Percentiles rank a stretch among this genome's conserved stretches.
These are phyloP conservation scores for Artemia sinica DNA, from an alignment of 2,888 invertebrate genomes.

Conservation along the genomic window DNA sequence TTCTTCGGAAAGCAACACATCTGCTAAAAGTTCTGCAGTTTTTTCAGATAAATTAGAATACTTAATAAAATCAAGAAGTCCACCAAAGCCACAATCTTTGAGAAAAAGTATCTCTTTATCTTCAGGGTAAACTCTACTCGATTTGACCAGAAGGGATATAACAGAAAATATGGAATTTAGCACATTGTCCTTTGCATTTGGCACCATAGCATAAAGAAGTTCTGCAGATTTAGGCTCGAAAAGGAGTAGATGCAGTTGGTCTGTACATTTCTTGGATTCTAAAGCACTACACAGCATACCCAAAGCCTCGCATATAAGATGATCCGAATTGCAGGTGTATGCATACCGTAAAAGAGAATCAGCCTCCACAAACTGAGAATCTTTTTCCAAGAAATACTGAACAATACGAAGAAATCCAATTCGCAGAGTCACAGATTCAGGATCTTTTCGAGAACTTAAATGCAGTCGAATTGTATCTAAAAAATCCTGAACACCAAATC, in stretches of 20 bases:
- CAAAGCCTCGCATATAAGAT: not conserved
- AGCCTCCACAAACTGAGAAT: not conserved
- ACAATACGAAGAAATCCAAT: not conserved
- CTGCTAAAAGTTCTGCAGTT: not conserved
- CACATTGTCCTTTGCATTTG: not conserved
- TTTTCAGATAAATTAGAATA: not conserved
- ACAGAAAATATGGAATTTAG: not conserved
- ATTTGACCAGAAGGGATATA: not conserved
- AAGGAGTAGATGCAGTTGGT: not conserved
- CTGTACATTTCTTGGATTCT: conserved; percentile 6
- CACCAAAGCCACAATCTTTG: not conserved
- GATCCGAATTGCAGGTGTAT: not conserved
- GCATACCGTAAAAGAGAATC: not conserved
- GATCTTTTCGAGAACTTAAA: not conserved
- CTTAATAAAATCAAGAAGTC: not conserved
- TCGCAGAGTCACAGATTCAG: not conserved
- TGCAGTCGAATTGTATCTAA: not conserved
- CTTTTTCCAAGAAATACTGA: not conserved
- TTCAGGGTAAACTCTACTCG: not conserved
- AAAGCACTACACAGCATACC: not conserved
- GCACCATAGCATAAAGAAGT: not conserved
- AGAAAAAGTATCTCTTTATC: not conserved
- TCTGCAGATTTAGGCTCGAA: conserved; percentile 9
- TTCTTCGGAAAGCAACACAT: not conserved
- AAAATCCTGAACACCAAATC: not conserved